Base-by-base conservation (phyloP, 1,140 invertebrate genomes). In the Euwallacea similis region DNA sequence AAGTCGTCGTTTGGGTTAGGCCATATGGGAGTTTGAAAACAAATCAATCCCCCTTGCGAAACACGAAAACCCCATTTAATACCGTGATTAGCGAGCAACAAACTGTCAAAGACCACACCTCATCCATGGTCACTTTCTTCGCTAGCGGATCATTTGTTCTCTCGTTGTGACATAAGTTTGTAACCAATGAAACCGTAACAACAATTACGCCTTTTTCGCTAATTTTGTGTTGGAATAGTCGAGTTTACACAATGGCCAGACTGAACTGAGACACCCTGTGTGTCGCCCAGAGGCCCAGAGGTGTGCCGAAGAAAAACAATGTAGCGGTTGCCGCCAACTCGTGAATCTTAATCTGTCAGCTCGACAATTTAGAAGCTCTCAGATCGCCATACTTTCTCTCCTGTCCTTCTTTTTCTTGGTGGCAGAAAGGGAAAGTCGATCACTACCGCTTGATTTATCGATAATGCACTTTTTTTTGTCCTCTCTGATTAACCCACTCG, bases 351-450 rank as follows among this genome's bases (percentile, higher is more conserved):
- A 64, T 53, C 62, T 64, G 62, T 64, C 62, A 64, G 53, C 16
- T 64, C 46, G 62, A 64, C 50, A 53, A 64, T 64, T 64, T 53
- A 64, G 44, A 13, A 41, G 62, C 46, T 50, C 21, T 44, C 46
- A 64, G 62, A 64, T 47, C n/a, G 62, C 47, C 33, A 50, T 44
- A 47, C 62, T 64, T 64, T 64, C 62, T 62, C 60, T 44, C 16
- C 4, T 42, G 46, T 53, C 62, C 21, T 33, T 47, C 46, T 64
- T 47, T 50, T 64, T 33, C 43, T 44, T 64, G 46, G 62, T 50
- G 46, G 46, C 62, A 53, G 62, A 64, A 64, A 64, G 62, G 42
- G 62, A 64, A 64, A 64, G 62, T 64, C 10, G 62, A 46, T 64
- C 46, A 53, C 44, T 64, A 64, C 44, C 53, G 44, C 44, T 64